Percentiles rank a stretch among this genome's conserved stretches.
These are phyloP conservation scores for Pachycephus smyrnensis DNA, from an alignment of 2,888 invertebrate species.

Conservation along the genomic window DNA sequence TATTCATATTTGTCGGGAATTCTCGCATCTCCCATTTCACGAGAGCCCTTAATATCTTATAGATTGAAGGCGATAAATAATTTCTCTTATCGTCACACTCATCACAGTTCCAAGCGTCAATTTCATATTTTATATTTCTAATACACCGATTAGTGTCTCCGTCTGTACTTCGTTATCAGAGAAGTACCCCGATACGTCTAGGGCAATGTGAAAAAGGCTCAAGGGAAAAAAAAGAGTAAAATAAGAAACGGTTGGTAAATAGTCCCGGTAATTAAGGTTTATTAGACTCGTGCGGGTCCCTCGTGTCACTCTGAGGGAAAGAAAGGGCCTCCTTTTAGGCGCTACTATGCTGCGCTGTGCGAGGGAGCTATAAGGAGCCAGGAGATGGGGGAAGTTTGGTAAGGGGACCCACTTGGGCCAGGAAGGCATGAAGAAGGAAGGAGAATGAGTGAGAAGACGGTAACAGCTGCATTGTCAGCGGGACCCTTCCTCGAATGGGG, in stretches of 20 bases:
- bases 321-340: constrained; percentile 1
- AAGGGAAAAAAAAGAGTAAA: background rate
- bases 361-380: constrained; percentile 12
- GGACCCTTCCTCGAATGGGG: constrained; percentile 1
- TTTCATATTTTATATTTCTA: background rate
- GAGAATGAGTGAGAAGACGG: background rate
- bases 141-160: background rate
- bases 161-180: background rate
- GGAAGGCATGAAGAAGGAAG: background rate
- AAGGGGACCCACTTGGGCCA: background rate
- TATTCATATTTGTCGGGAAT: background rate
- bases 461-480: constrained; percentile 7
- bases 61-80: background rate
- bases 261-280: background rate
- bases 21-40: background rate
- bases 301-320: constrained; percentile 4
- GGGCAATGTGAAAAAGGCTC: background rate
- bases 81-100: background rate
- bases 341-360: background rate
- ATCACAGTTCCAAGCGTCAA: background rate
- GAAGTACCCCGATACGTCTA: background rate
- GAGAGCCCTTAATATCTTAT: background rate
- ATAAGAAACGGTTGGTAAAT: background rate
- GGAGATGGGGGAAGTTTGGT: constrained; percentile 12
- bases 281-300: background rate